Conservation (phyloP, 1,140 invertebrate species). For the Drosophila subpulchrella region DNA sequence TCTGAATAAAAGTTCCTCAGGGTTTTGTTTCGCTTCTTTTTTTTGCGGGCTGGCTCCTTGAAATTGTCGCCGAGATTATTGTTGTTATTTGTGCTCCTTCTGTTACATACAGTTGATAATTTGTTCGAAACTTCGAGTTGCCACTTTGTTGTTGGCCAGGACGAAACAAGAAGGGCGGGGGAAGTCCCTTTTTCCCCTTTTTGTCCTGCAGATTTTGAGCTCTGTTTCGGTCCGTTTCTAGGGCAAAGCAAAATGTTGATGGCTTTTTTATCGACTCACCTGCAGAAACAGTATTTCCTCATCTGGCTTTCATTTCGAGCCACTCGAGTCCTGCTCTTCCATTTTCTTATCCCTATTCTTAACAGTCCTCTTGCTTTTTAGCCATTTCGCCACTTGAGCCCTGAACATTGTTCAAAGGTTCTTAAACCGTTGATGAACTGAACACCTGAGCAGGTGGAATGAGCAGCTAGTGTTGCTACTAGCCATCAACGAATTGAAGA, state of each 20-base stretch:
- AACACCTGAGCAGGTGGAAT: constrained; percentile 15
- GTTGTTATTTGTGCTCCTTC: constrained; percentile 70
- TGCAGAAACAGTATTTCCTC: constrained; percentile 59
- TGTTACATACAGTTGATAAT: constrained; percentile 67
- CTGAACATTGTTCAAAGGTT: constrained; percentile 41
- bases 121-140: constrained; percentile 65
- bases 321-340: constrained; percentile 32
- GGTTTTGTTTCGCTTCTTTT: constrained; percentile 51
- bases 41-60: constrained; percentile 45
- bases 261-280: constrained; percentile 71
- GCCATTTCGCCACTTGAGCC: constrained; percentile 32
- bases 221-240: constrained; percentile 27
- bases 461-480: constrained; percentile 6
- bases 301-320: constrained; percentile 47
- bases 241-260: constrained; percentile 65
- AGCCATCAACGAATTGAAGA: constrained; percentile 2
- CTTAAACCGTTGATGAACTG: constrained; percentile 32
- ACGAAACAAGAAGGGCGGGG: background rate
- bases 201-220: constrained; percentile 50
- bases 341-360: constrained; percentile 4
- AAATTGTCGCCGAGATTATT: constrained; percentile 71
- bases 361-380: constrained; percentile 23
- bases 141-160: constrained; percentile 51
- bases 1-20: constrained; percentile 55
- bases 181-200: constrained; percentile 22